Percentiles rank a stretch among this genome's conserved stretches.
These are phyloP conservation scores for Lepisosteus osseus DNA, from an alignment of 2,113 vertebrate genomes.

Conservation along the genomic window DNA sequence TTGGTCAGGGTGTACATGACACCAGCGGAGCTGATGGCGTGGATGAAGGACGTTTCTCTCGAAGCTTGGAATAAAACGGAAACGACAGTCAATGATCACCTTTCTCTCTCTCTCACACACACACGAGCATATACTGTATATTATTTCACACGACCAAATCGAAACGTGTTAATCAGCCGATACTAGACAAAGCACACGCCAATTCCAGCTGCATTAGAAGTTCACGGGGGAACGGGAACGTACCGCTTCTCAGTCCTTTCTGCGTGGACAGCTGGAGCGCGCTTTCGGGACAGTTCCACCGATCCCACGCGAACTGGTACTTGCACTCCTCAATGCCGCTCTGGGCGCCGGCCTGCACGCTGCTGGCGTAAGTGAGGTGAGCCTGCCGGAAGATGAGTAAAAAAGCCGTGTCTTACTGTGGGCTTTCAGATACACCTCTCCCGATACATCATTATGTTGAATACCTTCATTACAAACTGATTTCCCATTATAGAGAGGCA, in stretches of 20 bases:
- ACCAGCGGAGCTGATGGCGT: constrained; percentile 91
- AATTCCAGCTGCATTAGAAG: no score
- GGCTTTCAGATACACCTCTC: no score
- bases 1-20: constrained; percentile 91
- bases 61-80: constrained; percentile 68
- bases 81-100: not conserved
- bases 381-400: constrained; percentile 60
- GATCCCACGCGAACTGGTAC: constrained; percentile 91
- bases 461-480: no score
- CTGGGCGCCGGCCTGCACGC: constrained; percentile 83
- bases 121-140: no score
- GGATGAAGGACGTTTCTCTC: constrained; percentile 88
- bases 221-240: constrained; percentile 8
- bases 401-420: no score
- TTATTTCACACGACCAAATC: no score
- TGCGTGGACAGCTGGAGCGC: constrained; percentile 80
- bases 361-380: constrained; percentile 80
- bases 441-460: no score
- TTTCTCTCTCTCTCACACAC: not conserved
- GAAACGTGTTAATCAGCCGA: no score
- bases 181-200: no score
- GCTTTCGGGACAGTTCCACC: constrained; percentile 94
- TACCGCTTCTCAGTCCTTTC: constrained; percentile 81
- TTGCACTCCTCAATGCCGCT: constrained; percentile 89
- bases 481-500: no score